Evolutionary conservation across 2,113 vertebrate species (phyloP).

Genomic region (Xiphias gladius): DNA sequence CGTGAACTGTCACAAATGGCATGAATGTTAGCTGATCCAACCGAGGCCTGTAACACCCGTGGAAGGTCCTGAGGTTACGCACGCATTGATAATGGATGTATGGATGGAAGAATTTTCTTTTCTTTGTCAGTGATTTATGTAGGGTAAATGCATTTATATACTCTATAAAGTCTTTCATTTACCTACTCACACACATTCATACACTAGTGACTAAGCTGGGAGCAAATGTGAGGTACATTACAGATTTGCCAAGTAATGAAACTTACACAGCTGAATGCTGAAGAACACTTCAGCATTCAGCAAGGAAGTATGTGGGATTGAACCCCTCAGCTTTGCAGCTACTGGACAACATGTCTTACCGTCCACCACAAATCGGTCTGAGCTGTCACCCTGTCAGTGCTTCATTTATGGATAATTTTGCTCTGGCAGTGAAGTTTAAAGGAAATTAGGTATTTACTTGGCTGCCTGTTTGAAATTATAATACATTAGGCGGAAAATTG

Average conservation of each 20-base stretch:
- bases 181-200: constrained; percentile 1
- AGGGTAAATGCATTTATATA: neutral
- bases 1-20: neutral
- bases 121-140: no score
- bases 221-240: neutral
- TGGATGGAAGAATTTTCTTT: constrained; percentile 2
- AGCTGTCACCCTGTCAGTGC: neutral
- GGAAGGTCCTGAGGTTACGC: neutral
- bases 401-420: neutral
- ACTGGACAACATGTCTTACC: neutral
- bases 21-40: neutral
- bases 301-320: neutral
- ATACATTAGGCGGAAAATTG: neutral
- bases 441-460: neutral
- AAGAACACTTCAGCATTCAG: neutral
- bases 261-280: no score
- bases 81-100: neutral
- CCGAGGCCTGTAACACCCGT: neutral
- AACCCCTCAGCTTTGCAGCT: neutral
- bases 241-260: no score
- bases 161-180: neutral
- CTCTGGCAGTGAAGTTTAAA: neutral
- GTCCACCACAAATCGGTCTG: neutral
- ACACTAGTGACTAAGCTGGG: neutral
- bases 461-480: neutral